Evolutionary conservation across 1,140 invertebrate genomes (phyloP).

Genomic region (Drosophila nannoptera): DNA sequence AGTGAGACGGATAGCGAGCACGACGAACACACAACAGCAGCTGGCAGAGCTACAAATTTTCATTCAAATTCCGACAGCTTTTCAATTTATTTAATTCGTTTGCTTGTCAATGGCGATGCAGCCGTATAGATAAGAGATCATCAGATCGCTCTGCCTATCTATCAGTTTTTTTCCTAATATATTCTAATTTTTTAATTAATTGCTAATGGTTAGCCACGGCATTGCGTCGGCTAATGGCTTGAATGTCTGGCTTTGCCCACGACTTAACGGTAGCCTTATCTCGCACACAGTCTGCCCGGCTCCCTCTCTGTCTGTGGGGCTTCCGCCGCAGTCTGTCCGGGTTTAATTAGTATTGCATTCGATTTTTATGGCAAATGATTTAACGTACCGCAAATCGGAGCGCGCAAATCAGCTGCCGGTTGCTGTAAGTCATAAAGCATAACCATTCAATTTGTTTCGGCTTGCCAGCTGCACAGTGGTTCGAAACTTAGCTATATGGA

Average conservation of each 20-base stretch:
- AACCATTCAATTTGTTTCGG: slow-evolving; percentile 71
- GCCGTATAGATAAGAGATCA: slow-evolving; percentile 49
- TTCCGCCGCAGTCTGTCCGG: slow-evolving; percentile 10
- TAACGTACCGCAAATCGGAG: slow-evolving; percentile 51
- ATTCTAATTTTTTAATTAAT: slow-evolving; percentile 78
- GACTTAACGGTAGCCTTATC: slow-evolving; percentile 67
- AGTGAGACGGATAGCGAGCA: too few relatives aligned
- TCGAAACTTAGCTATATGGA: not conserved
- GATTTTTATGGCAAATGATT: slow-evolving; percentile 63
- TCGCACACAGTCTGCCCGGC: slow-evolving; percentile 3
- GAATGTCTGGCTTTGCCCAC: slow-evolving; percentile 32
- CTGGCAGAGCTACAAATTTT: slow-evolving; percentile 60
- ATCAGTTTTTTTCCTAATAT: slow-evolving; percentile 55
- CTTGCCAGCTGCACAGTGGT: slow-evolving; percentile 44
- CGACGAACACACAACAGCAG: not conserved
- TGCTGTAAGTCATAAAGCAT: slow-evolving; percentile 75
- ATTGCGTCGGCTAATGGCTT: slow-evolving; percentile 59
- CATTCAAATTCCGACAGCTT: slow-evolving; percentile 62
- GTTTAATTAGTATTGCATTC: slow-evolving; percentile 69
- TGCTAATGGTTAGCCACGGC: slow-evolving; percentile 76
- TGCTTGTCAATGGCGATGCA: slow-evolving; percentile 67
- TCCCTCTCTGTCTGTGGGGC: not conserved
- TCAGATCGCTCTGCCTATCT: slow-evolving; percentile 41
- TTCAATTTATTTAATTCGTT: slow-evolving; percentile 76
- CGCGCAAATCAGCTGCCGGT: slow-evolving; percentile 69